Base-by-base conservation (phyloP, 2,797 vertebrate species). In the Danio tinwini region DNA sequence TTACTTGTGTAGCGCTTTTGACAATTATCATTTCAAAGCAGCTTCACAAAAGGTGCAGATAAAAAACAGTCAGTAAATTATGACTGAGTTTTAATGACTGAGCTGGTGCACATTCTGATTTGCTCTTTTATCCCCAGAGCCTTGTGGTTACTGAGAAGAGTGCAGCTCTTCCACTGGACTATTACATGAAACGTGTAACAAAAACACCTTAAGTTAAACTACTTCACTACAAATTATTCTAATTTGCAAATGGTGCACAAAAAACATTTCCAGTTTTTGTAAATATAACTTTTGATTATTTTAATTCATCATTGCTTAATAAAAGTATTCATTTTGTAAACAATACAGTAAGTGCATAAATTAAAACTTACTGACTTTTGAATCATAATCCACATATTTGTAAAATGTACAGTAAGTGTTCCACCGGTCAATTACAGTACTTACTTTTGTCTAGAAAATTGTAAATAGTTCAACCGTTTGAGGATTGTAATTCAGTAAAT, bases 151-250 rank as follows among this genome's bases (percentile, higher is more conserved):
- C 50, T 81, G 68, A 39, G 50, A 64, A 52, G 50, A 58, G 17
- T 53, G 80, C 39, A 78, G 14, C 62, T 50, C 61, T 65, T 47
- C 71, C 72, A 64, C 37, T 39, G 74, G 56, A 76, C 44, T 84
- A 89, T 29, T 29, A 29, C 29, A 29, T 29, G 29, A 29, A 29
- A 29, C 29, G 29, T 29, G 29, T 29, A 29, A 29, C 29, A 29
- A 29, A 29, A 29, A 29, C 29, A 29, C 29, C 29, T 29, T 3
- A 1, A 1, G 29, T 29, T 29, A 29, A 29, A 29, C 3, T 29
- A 29, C 1, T 29, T n/a, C n/a, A n/a, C n/a, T n/a, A n/a, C 5
- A 63, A 63, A 17, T 63, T 39, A 62, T 40, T n/a, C 7, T 0
- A 1, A 62, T n/a, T n/a, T 42, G 9, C 37, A 39, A 14, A 62